Evolutionary conservation across 1,140 invertebrate species (phyloP), one percentile per base, ranked within the genome.

Genomic region (Trialeurodes vaporariorum): DNA sequence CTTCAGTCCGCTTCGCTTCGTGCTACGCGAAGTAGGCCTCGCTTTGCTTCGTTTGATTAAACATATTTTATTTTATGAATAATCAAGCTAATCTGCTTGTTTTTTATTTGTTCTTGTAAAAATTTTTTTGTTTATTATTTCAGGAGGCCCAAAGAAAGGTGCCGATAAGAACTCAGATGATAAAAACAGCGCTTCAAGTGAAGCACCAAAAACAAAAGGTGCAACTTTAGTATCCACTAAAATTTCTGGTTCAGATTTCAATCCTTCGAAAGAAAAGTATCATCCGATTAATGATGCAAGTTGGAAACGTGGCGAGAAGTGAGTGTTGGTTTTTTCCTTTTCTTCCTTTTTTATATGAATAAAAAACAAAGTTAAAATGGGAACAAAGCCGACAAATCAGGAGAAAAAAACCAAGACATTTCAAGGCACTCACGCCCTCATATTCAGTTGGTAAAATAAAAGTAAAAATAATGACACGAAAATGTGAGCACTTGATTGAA

Each of bases 211-310:
- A 23, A 11, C 5, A 5, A 61, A 61, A 22, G 25, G n/a, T 11
- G 25, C n/a, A 5, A 49, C 34, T 17, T 49, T 49, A 49, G 34
- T 49, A 49, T 49, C 34, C 5, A 61, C n/a, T 22, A 25, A 61
- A 61, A 25, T 23, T 61, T 11, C n/a, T 61, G 78, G 77, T 64
- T 74, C 72, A 11, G 79, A 82, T 40, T 98, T 94, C 76, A 83
- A 94, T 79, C 95, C 95, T 1, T 80, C 81, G 9, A 85, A 85
- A 71, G 72, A 79, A 1, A 87, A 87, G 25, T 75, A 98, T 79
- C 84, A 98, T 80, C 94, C 95, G 1, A 84, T 98, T n/a, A 81
- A 92, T 21, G 86, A 96, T 82, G 94, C 94, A 0, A 87, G 82
- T 72, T 98, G 95, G 95, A 84, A 85, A 73, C 78, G 82, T 60